Evolutionary conservation across 1,140 invertebrate genomes (phyloP), one percentile per base, ranked within the genome.

Genomic region (Gonioctena quinquepunctata): DNA sequence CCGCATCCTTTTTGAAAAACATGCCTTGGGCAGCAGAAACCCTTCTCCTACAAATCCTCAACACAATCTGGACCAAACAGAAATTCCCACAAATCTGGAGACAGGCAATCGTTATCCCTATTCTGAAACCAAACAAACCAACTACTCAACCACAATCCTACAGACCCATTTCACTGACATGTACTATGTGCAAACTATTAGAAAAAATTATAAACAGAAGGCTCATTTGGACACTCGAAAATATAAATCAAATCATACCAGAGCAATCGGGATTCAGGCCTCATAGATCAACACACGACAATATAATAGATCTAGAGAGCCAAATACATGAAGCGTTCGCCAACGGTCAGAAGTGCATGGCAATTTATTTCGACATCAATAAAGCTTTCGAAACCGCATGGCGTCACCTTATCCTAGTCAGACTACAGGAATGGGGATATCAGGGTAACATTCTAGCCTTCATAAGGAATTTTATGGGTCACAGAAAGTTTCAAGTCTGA

Each of bases 191-290:
- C 25, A 70, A 62, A 66, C 23, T 70, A 6, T 19, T 70, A 48
- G 69, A 70, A 52, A 59, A 48, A 60, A 70, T 70, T 11, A 23
- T 70, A 3, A 66, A 70, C 33, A 23, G 49, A 49, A 56, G 69
- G 18, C 54, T 70, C 6, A 21, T 23, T 13, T 60, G 62, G 54
- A 28, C 42, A 21, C 25, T 70, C 5, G 69, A 70, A 66, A 50
- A 54, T 3, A 22, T 59, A 25, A 66, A 70, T 21, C 27, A 50
- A 16, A 33, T 70, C 22, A 62, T 27, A 18, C 22, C 16, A 23
- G 27, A 33, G 33, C 60, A 62, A 33, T 33, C 8, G 18, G 60
- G 60, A 33, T 62, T 62, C 21, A n/a, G 60, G 11, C 7, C 13
- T 11, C n/a, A 33, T 16, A 33, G 60, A 28, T 62, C 60, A 27